Percentiles rank a stretch among this genome's conserved stretches.
These are phyloP conservation scores for Asobara japonica DNA, from an alignment of 1,140 invertebrate species.

Conservation along the genomic window DNA sequence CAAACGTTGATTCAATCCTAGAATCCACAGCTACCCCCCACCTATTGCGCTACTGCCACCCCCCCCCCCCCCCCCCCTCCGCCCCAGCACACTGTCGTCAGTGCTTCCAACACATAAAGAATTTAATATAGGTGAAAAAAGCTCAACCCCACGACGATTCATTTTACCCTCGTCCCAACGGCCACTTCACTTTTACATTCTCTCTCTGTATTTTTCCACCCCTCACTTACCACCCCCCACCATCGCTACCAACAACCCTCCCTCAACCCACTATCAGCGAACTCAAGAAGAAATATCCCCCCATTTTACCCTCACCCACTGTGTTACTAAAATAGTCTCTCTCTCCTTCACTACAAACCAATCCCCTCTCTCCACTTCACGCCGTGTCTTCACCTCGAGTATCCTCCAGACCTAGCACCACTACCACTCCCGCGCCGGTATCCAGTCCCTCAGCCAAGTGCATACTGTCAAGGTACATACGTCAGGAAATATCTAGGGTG, in stretches of 20 bases:
- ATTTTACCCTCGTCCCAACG: background rate
- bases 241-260: too few relatives aligned
- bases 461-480: constrained; percentile 20
- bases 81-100: background rate
- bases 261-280: too few relatives aligned
- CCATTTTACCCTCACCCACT: background rate
- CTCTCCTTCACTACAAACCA: constrained; percentile 10
- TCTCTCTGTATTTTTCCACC: background rate
- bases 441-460: constrained; percentile 25
- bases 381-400: background rate
- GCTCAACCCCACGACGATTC: background rate
- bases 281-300: background rate
- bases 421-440: constrained; percentile 26
- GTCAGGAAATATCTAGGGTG: background rate
- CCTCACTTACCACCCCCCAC: background rate
- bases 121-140: background rate
- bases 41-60: too few relatives aligned
- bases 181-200: background rate
- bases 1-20: background rate
- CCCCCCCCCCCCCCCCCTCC: constrained; percentile 1
- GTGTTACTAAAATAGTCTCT: background rate
- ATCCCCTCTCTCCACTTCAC: background rate
- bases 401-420: background rate
- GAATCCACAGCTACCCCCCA: background rate
- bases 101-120: background rate